Conservation (phyloP, 1,140 invertebrate species). For the Hirudo medicinalis region DNA sequence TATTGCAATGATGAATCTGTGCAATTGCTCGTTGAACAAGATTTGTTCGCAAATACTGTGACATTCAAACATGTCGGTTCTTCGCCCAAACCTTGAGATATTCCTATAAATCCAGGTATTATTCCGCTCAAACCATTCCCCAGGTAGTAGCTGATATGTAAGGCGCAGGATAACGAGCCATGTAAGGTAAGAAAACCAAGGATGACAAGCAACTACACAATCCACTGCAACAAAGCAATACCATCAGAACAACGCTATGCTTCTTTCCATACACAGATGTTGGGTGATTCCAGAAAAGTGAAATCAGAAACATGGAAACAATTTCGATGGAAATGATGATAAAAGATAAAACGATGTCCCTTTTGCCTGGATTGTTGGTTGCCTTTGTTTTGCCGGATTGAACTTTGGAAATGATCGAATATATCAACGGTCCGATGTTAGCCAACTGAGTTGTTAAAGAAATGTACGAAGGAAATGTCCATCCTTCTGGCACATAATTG, state of each 20-base stretch:
- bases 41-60: neutral
- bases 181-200: constrained; percentile 46
- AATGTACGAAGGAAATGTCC: constrained; percentile 65
- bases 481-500: constrained; percentile 61
- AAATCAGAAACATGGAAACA: constrained; percentile 3
- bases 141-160: constrained; percentile 16
- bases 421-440: constrained; percentile 6
- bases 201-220: constrained; percentile 74
- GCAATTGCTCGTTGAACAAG: neutral
- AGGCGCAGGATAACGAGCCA: neutral
- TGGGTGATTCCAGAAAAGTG: constrained; percentile 12
- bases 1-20: neutral
- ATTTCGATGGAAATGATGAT: neutral
- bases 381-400: constrained; percentile 29
- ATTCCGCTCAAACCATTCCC: constrained; percentile 13
- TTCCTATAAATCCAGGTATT: constrained; percentile 14
- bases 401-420: constrained; percentile 10
- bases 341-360: constrained; percentile 8
- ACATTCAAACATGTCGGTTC: constrained; percentile 11
- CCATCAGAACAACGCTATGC: constrained; percentile 56
- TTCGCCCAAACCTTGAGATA: constrained; percentile 12
- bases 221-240: constrained; percentile 59
- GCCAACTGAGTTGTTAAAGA: constrained; percentile 52
- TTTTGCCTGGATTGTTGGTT: neutral
- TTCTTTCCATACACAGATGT: constrained; percentile 25